Base-by-base conservation (phyloP, 2,113 vertebrate genomes). In the Addax nasomaculatus region DNA sequence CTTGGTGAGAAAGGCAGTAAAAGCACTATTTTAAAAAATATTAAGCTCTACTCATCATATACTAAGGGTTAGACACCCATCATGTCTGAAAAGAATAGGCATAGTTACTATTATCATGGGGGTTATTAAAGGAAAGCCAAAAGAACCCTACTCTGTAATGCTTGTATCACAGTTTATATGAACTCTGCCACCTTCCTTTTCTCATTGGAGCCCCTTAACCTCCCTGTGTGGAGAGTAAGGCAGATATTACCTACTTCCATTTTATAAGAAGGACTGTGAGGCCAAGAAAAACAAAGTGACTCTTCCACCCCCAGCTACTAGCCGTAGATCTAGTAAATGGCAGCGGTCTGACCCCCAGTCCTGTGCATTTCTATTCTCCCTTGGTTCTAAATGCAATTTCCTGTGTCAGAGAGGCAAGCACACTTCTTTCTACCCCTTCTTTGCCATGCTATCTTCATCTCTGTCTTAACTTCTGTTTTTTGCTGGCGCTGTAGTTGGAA, bases 351-450 rank as follows among this genome's bases (percentile, higher is more conserved):
- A 84, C 64, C 29, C 49, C 33, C 70, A 39, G 79, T 80, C 53
- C 25, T 76, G 25, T 33, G n/a, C 53, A 87, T 95, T 96, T 91
- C 73, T 57, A 17, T 12, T 45, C 30, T 90, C 62, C 16, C 43
- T 92, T 81, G 12, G 30, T 93, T 91, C 43, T 90, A 94, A 78
- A 88, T 15, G 58, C 85, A 62, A 73, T 90, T 95, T 96, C 45
- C 47, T 83, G 29, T 79, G 76, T 88, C 85, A 90, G 51, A 84
- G 84, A 84, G 58, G 58, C 88, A 92, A 79, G 67, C 30, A 19
- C 36, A n/a, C 17, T 78, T 58, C 10, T 92, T 96, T 88, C 58
- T 51, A 58, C 15, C 15, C 0, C 0, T 29, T 76, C 43, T 49
- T 43, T 67, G 25, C 49, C 13, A 58, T 90, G 91, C 51, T 80